Percentiles rank a stretch among this genome's conserved stretches.
Evolutionary conservation across 2,797 vertebrate genomes (phyloP).

Genomic region (Trichosurus vulpecula): DNA sequence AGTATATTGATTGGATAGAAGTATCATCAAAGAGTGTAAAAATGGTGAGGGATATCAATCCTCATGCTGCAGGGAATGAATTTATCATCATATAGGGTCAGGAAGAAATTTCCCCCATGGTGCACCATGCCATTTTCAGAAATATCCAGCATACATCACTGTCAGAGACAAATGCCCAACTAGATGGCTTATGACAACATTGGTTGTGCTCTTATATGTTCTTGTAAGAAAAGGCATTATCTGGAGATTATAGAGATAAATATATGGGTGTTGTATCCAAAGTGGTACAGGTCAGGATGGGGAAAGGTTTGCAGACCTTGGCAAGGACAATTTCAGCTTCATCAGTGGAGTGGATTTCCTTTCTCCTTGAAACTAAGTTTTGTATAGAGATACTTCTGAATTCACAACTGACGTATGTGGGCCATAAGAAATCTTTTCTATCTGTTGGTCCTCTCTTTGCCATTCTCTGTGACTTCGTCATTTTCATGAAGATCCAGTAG

Average conservation of each 20-base stretch:
- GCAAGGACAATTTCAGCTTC: neutral
- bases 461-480: neutral
- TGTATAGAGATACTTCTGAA: neutral
- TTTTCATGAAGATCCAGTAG: neutral
- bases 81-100: neutral
- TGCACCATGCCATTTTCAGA: neutral
- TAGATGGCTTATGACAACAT: neutral
- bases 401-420: neutral
- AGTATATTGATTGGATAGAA: too few relatives aligned
- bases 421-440: neutral
- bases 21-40: neutral
- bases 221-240: neutral
- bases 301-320: neutral
- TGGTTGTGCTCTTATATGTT: neutral
- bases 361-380: neutral
- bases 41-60: neutral
- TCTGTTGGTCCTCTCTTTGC: neutral
- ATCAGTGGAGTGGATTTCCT: accelerated
- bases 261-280: neutral
- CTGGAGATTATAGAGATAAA: neutral
- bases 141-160: neutral
- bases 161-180: neutral
- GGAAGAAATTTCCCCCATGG: neutral
- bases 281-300: neutral
- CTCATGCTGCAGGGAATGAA: neutral